Evolutionary conservation across 1,140 invertebrate genomes (phyloP).

Genomic region (Teleogryllus occipitalis): DNA sequence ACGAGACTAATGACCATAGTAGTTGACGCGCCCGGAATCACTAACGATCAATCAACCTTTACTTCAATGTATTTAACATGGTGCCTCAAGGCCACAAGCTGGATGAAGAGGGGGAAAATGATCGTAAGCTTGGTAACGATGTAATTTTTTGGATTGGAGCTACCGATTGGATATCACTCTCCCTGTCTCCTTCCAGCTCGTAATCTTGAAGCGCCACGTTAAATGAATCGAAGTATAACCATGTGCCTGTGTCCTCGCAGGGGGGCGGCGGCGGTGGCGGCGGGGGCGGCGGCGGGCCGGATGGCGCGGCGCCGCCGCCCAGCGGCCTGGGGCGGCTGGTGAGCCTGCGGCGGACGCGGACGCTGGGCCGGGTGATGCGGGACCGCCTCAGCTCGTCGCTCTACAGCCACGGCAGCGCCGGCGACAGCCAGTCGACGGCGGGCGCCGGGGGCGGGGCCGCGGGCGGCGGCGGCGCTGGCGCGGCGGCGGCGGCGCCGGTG

Average conservation of each 20-base stretch:
- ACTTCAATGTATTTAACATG: no score
- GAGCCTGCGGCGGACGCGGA: conserved; percentile 8
- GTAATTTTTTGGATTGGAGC: no score
- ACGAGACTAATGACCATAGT: no score
- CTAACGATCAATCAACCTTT: no score
- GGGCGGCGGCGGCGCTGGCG: neutral
- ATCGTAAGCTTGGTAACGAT: no score
- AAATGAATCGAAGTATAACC: no score
- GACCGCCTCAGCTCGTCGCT: conserved; percentile 18
- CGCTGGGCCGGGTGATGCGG: conserved; percentile 10
- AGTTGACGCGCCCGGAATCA: no score
- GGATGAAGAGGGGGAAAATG: no score
- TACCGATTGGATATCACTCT: no score
- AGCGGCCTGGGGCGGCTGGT: neutral
- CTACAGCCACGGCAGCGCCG: conserved; percentile 12
- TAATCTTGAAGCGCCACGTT: no score
- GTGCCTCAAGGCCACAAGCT: no score
- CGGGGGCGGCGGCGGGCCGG: neutral
- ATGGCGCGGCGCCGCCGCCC: neutral
- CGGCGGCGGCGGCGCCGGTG: neutral
- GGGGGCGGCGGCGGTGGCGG: neutral
- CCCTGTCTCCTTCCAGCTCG: no score
- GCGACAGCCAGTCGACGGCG: neutral
- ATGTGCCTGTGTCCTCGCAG: neutral
- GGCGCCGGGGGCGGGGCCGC: neutral